phyloP scores from a whole-genome alignment of 2,797 vertebrate species.

The Pseudochaenichthys georgianus region DNA sequence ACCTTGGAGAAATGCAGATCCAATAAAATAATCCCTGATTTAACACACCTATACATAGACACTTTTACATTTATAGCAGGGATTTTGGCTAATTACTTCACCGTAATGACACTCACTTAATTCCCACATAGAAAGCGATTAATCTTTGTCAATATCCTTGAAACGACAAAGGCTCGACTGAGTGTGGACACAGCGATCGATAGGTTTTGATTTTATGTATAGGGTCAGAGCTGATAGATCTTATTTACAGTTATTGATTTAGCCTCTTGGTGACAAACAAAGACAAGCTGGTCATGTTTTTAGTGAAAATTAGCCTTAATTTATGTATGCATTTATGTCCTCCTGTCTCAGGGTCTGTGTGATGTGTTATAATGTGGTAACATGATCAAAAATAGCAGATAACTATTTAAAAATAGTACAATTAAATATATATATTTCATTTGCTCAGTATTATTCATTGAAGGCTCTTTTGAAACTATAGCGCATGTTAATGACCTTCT shows the following conservation, averaged over 20 bases:
- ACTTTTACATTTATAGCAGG: background rate
- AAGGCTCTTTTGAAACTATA: constrained; percentile 1
- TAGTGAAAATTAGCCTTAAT: constrained; percentile 31
- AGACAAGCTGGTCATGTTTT: constrained; percentile 33
- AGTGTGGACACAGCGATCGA: constrained; percentile 54
- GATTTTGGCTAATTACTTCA: background rate
- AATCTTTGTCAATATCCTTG: background rate
- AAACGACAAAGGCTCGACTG: constrained; percentile 24
- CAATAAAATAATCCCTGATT: constrained; percentile 33
- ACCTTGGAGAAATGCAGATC: constrained; percentile 19
- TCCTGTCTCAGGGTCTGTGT: background rate
- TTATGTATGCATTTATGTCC: constrained; percentile 35
- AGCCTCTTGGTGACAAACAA: constrained; percentile 33
- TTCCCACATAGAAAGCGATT: constrained; percentile 10
- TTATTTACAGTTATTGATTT: constrained; percentile 67
- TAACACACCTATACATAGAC: constrained; percentile 20
- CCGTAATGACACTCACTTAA: background rate
- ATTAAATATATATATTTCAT: constrained; percentile 15
- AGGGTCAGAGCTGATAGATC: constrained; percentile 22
- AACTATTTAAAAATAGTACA: constrained; percentile 6
- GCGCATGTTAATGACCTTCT: constrained; percentile 8
- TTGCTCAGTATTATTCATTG: constrained; percentile 11
- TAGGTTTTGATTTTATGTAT: constrained; percentile 61
- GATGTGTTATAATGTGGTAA: constrained; percentile 9
- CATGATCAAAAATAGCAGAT: constrained; percentile 8